phyloP scores from a whole-genome alignment of 2,113 vertebrate species.

The Sigmodon hispidus region DNA sequence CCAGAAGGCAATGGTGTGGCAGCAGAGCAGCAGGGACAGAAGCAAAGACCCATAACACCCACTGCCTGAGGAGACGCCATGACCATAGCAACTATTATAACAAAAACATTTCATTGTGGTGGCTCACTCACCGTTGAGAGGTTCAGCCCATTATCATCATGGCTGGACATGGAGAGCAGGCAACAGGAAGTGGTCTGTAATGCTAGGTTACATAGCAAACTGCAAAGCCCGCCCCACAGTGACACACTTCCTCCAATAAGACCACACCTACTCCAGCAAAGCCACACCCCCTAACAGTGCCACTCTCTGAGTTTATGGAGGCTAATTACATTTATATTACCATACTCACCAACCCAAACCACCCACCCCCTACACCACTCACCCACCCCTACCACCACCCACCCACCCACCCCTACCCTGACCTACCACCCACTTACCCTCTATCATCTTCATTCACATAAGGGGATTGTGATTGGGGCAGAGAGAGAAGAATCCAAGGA shows the following conservation, averaged over 20 bases:
- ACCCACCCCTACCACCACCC: background rate
- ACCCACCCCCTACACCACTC: background rate
- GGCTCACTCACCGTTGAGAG: background rate
- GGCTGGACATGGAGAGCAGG: background rate
- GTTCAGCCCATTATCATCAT: background rate
- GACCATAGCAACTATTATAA: background rate
- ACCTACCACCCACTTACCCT: background rate
- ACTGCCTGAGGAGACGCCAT: background rate
- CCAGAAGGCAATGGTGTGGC: background rate
- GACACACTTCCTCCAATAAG: background rate
- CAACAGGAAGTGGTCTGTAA: background rate
- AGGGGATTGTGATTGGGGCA: background rate
- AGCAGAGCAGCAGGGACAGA: background rate
- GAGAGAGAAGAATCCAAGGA: background rate
- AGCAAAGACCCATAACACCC: background rate
- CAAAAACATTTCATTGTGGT: background rate
- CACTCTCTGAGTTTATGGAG: background rate
- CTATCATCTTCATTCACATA: background rate
- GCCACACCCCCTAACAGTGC: background rate
- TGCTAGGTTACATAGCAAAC: background rate
- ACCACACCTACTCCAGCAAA: background rate
- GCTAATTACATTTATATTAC: background rate
- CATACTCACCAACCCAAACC: background rate
- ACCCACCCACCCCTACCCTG: background rate
- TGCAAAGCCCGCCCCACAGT: background rate